Conservation (phyloP, 2,797 vertebrate species). For the Neosilurus mollespiculum region DNA sequence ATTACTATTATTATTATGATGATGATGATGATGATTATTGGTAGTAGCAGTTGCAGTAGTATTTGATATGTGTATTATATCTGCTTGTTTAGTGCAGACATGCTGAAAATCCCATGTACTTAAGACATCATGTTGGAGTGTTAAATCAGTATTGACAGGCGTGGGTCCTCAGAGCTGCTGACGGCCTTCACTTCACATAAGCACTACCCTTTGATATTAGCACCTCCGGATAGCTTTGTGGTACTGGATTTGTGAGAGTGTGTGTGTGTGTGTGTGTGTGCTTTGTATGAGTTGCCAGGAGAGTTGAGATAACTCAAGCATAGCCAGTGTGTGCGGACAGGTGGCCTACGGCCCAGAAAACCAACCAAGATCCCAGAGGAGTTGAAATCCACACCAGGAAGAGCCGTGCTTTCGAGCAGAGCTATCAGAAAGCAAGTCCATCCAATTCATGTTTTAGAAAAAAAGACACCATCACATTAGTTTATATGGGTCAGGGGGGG, state of each 20-base stretch:
- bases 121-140: constrained; percentile 17
- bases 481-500: too few species aligned
- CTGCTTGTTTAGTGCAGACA: not conserved
- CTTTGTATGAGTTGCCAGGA: constrained; percentile 7
- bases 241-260: constrained; percentile 1
- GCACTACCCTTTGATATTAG: constrained; percentile 25
- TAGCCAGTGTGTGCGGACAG: constrained; percentile 63
- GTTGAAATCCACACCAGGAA: constrained; percentile 31
- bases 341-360: constrained; percentile 59
- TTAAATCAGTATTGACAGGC: constrained; percentile 31
- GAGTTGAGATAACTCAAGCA: constrained; percentile 52
- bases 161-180: not conserved
- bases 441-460: constrained; percentile 1
- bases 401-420: constrained; percentile 38
- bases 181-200: constrained; percentile 23
- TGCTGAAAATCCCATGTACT: constrained; percentile 1
- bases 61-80: not conserved
- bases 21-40: too few species aligned
- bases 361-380: constrained; percentile 38
- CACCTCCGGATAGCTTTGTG: constrained; percentile 31
- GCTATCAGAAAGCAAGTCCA: constrained; percentile 26
- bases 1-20: not conserved
- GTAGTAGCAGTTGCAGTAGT: too few species aligned
- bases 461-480: not conserved
- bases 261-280: constrained; percentile 2